Base-by-base conservation (phyloP, 1,140 invertebrate genomes). In the Scaptomyza graminum region DNA sequence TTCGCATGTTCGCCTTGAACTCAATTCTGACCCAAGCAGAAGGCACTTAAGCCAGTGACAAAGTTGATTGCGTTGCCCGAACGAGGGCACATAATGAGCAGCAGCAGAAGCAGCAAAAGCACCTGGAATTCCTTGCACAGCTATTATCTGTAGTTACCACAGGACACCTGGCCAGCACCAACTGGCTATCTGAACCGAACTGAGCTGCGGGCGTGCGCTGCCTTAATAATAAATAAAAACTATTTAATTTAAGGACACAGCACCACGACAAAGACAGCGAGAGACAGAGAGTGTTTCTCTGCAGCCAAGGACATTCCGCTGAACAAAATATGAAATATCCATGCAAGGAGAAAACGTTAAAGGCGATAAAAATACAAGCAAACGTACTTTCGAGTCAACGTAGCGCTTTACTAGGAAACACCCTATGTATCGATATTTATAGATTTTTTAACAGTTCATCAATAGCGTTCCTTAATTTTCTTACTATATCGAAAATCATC, bases 161-260 rank as follows among this genome's bases (percentile, higher is more conserved):
- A 51, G 56, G 37, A n/a, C 37, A 41, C 37, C 37, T 41, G 37
- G 37, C 37, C 37, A n/a, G 8, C 37, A 41, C 16, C 37, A 61
- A 28, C 41, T 61, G 64, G 41, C 31, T 52, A 39, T 37, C 11
- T 37, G 25, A 41, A 15, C 56, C 13, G 46, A 16, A 15, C 56
- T 16, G 47, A 16, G 41, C 25, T 55, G 44, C 47, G 51, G 46
- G 72, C 71, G 63, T 73, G 60, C 69, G 55, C 52, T 66, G 75
- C 71, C 66, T 82, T 67, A 66, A 79, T 78, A 87, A 87, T 87
- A 87, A 87, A 87, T 88, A 88, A 87, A 87, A 87, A 87, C 83
- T 87, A 87, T 87, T 87, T 87, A 85, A 87, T 87, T 88, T 87
- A 68, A 87, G 71, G 56, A 68, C 69, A 74, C 62, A 46, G 25